Evolutionary conservation across 2,113 vertebrate genomes (phyloP).

Genomic region (Hirundichthys speculiger): DNA sequence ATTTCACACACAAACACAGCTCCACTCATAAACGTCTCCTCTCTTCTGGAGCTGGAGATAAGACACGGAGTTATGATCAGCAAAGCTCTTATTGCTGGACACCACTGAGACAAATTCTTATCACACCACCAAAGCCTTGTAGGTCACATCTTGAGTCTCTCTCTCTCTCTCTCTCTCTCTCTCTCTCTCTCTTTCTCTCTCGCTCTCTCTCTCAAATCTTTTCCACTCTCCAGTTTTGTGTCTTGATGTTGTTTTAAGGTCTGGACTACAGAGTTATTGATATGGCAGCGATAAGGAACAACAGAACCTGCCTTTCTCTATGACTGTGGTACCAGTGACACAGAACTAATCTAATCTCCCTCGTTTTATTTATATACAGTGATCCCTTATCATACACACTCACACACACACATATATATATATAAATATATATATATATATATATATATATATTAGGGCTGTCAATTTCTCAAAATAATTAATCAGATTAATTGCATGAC

Average conservation of each 20-base stretch:
- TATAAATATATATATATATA: too few relatives aligned
- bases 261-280: not conserved
- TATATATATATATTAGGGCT: too few relatives aligned
- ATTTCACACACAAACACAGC: not conserved
- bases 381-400: too few relatives aligned
- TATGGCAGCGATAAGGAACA: not conserved
- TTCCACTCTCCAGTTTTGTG: conserved; percentile 11
- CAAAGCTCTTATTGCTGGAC: conserved; percentile 44
- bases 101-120: conserved; percentile 47
- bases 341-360: not conserved
- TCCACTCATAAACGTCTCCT: conserved; percentile 27
- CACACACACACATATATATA: too few relatives aligned
- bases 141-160: conserved; percentile 24
- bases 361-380: too few relatives aligned
- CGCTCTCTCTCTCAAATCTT: conserved; percentile 14
- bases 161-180: not conserved
- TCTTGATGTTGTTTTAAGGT: conserved; percentile 16
- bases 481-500: too few relatives aligned
- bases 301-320: not conserved
- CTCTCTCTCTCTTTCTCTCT: not conserved
- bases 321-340: not conserved
- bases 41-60: conserved; percentile 58
- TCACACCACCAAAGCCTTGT: conserved; percentile 25
- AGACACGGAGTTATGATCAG: conserved; percentile 45
- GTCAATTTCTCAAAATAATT: too few relatives aligned